Conservation (phyloP, 1,140 invertebrate genomes). For the Drosophila prosaltans region DNA sequence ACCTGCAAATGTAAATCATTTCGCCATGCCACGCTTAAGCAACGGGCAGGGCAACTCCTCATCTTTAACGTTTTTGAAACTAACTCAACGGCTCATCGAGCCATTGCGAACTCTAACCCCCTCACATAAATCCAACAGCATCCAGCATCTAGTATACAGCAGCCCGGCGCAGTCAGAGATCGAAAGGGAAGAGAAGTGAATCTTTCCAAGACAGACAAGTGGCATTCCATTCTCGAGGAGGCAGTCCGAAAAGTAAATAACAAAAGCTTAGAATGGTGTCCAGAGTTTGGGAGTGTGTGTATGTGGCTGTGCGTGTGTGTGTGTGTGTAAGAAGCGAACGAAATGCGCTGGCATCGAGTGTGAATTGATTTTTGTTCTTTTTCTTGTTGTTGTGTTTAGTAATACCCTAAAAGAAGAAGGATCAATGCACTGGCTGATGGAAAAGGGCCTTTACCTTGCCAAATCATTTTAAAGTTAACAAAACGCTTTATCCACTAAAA, state of each 20-base stretch:
- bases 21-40: conserved; percentile 59
- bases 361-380: conserved; percentile 70
- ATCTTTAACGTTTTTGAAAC: conserved; percentile 39
- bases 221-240: conserved; percentile 75
- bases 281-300: conserved; percentile 21
- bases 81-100: conserved; percentile 67
- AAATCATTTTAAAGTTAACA: too few species aligned
- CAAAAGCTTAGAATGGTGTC: conserved; percentile 58
- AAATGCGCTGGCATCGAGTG: conserved; percentile 62
- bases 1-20: conserved; percentile 82
- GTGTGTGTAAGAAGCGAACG: conserved; percentile 7
- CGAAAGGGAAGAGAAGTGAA: conserved; percentile 39
- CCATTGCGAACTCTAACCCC: conserved; percentile 79
- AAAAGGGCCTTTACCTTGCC: too few species aligned
- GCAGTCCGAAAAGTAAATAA: conserved; percentile 68
- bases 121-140: conserved; percentile 71
- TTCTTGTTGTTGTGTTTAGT: not conserved
- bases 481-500: too few species aligned
- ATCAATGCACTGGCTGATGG: not conserved
- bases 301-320: too few species aligned
- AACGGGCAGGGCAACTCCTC: conserved; percentile 20
- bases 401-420: not conserved
- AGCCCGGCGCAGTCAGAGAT: conserved; percentile 36
- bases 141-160: conserved; percentile 14
- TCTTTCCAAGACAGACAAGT: conserved; percentile 72